Evolutionary conservation across 2,113 vertebrate species (phyloP), one percentile per base, ranked within the genome.

Genomic region (Coptodon rendalli): DNA sequence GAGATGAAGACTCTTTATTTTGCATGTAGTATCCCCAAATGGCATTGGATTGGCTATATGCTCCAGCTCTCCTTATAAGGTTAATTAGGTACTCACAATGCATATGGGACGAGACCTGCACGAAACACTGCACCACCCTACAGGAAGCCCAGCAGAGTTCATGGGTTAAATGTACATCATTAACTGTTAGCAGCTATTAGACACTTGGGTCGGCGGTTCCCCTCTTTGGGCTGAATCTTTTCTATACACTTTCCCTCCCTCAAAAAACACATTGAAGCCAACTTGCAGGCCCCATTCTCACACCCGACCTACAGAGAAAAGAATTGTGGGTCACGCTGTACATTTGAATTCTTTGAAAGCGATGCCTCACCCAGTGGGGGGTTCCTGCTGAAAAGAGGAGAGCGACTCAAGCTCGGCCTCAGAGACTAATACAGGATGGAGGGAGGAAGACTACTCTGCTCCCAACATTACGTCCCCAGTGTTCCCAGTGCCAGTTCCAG

Each of bases 321-420:
- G 78, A 84, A 68, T 57, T 48, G 66, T 66, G 56, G 84, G 81
- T 90, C 80, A 53, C 17, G 54, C 91, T 93, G 66, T 82, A 89
- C 84, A 84, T 92, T 89, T 84, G 81, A 86, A 91, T 94, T 92
- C 92, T 90, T 91, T 93, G 89, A 89, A 91, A 95, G 86, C 85
- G 40, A 92, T 79, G 88, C 91, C 87, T 93, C 90, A 90, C 95
- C 86, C 95, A 94, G 94, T 83, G 61, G 95, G 95, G 93, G 94
- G 94, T 93, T 94, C 93, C 92, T 89, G 83, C 86, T 92, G 87
- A 93, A 95, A 92, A 54, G 91, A 92, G 86, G 22, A 82, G 83
- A 36, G 22, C 61, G 27, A n/a, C 87, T 83, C 11, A 78, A 86
- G 16, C 86, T 83, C 14, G 13, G 85, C 73, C 85, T 87, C 50